Conservation (phyloP, 2,797 vertebrate species). For the Morelia viridis region DNA sequence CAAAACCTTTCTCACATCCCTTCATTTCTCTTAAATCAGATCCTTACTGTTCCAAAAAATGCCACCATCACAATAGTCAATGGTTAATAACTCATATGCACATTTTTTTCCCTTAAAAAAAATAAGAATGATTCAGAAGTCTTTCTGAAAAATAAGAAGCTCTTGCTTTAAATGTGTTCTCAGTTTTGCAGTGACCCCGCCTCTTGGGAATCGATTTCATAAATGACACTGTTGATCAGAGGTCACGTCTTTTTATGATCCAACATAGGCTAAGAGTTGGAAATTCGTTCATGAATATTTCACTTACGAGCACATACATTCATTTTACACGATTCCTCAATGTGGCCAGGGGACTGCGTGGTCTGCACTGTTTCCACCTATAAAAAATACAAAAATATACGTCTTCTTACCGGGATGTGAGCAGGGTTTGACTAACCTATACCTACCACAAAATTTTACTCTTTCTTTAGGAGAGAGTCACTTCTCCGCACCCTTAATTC, state of each 20-base stretch:
- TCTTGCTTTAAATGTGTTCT: conserved; percentile 54
- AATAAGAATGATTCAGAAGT: conserved; percentile 7
- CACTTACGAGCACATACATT: conserved; percentile 77
- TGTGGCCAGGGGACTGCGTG: conserved; percentile 69
- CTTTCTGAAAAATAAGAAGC: neutral
- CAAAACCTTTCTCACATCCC: conserved; percentile 63
- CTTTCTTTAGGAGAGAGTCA: conserved; percentile 24
- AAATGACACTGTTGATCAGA: conserved; percentile 44
- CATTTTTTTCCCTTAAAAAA: neutral
- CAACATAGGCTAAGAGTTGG: conserved; percentile 72
- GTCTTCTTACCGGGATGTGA: conserved; percentile 71
- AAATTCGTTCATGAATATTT: conserved; percentile 65
- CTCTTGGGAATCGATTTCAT: conserved; percentile 67
- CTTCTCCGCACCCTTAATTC: conserved; percentile 44
- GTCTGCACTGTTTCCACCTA: conserved; percentile 77
- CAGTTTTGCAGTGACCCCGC: conserved; percentile 63
- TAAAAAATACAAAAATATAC: conserved; percentile 78
- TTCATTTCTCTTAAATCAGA: conserved; percentile 25
- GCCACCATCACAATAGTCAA: conserved; percentile 35
- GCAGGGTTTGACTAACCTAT: conserved; percentile 61
- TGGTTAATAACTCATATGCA: conserved; percentile 40
- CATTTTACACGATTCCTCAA: conserved; percentile 78
- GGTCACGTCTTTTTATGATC: conserved; percentile 61
- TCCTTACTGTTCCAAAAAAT: conserved; percentile 28
- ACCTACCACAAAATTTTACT: conserved; percentile 41